Evolutionary conservation across 2,113 vertebrate genomes (phyloP).

Genomic region (Nematolebias whitei): DNA sequence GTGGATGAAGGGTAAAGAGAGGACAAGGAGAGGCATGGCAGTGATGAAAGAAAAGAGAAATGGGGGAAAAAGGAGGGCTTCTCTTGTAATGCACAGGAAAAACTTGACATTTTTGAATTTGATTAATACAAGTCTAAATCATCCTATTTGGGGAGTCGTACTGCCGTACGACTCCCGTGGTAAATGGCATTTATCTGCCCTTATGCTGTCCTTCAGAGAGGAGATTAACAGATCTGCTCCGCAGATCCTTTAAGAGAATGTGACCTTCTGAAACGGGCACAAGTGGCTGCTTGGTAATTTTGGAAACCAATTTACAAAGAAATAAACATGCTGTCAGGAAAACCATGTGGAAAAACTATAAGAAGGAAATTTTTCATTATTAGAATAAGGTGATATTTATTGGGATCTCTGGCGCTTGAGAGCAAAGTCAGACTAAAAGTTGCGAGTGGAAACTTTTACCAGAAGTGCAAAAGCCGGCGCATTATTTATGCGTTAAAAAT

Average conservation of each 20-base stretch:
- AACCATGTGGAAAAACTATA: conserved; percentile 24
- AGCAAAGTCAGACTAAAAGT: conserved; percentile 8
- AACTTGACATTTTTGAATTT: conserved; percentile 64
- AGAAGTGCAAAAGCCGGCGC: neutral
- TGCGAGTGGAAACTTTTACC: neutral
- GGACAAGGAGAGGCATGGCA: conserved; percentile 16
- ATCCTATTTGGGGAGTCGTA: conserved; percentile 64
- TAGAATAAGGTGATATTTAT: conserved; percentile 25
- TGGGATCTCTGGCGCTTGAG: neutral
- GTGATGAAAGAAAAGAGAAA: conserved; percentile 14
- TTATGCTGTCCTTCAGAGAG: conserved; percentile 65
- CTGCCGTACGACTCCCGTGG: conserved; percentile 40
- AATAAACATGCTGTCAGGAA: conserved; percentile 25
- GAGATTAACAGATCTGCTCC: conserved; percentile 58
- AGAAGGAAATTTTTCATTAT: conserved; percentile 21
- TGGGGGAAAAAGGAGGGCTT: conserved; percentile 13
- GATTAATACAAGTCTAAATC: conserved; percentile 68
- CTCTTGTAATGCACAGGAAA: conserved; percentile 24
- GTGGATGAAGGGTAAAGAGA: conserved; percentile 55
- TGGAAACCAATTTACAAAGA: conserved; percentile 18
- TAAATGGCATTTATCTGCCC: conserved; percentile 71
- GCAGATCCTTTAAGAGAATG: conserved; percentile 45
- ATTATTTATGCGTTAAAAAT: neutral
- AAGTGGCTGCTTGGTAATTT: conserved; percentile 23
- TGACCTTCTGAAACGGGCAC: conserved; percentile 44